Base-by-base conservation (phyloP, 2,888 invertebrate species). In the Ctenicera cuprea region DNA sequence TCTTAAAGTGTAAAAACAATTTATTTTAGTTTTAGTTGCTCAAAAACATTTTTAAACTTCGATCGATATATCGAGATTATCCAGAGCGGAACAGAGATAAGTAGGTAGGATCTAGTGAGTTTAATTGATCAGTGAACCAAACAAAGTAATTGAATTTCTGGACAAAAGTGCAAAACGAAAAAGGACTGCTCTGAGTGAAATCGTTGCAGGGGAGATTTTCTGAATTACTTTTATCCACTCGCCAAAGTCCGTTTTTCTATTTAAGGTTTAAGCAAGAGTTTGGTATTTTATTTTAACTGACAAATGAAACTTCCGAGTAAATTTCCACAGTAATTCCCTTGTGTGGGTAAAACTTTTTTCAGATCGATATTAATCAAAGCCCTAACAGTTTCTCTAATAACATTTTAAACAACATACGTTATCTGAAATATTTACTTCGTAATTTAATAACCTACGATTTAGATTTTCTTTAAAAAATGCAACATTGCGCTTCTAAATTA, bases 191-290 rank as follows among this genome's bases (percentile, higher is more conserved):
- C 37, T 57, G 30, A 2, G 4, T 14, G 33, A 57, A 57, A 30
- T 57, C 33, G 33, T 57, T 16, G 14, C 37, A 26, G 30, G 3
- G 14, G n/a, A 30, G 57, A 22, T 57, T 57, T 57, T 57, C 26
- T 33, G 57, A 33, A 30, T 57, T 57, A 57, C 57, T 57, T 57
- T 57, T 57, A 57, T 57, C 30, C 57, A 57, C 12, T 57, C 33
- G 16, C 57, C 37, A 33, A 22, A 5, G 57, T 57, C 33, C 57
- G 14, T 16, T 57, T 57, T 57, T 57, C 33, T 30, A 54, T 33
- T 57, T 8, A 57, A 18, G 4, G 37, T 12, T 26, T 3, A 26
- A 26, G 3, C 8, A n/a, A 57, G n/a, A 57, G 33, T 33, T 26
- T 26, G 8, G 57, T 14, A 33, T 57, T n/a, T 33, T 57, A 57